phyloP scores from a whole-genome alignment of 2,797 vertebrate species.

The Hephaestus fuliginosus region DNA sequence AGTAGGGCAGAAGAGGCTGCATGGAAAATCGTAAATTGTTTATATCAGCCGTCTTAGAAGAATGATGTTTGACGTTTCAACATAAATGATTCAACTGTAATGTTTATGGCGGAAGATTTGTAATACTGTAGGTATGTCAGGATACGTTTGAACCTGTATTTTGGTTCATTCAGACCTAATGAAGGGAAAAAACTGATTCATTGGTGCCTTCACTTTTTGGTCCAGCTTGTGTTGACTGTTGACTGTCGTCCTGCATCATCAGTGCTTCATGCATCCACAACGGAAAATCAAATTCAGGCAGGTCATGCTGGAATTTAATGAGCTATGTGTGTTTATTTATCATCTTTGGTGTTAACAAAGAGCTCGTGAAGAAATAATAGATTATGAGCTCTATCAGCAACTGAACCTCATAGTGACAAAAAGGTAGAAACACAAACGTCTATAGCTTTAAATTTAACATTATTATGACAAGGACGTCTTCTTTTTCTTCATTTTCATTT shows the following conservation, averaged over 20 bases:
- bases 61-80: not conserved
- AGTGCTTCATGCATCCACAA: not conserved
- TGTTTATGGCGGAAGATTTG: not conserved
- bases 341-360: too few relatives aligned
- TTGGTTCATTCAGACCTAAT: not conserved
- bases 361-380: too few relatives aligned
- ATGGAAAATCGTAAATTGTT: not conserved
- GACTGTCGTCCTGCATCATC: not conserved
- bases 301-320: not conserved
- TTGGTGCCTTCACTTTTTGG: too few relatives aligned
- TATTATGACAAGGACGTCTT: too few relatives aligned
- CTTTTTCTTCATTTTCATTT: too few relatives aligned
- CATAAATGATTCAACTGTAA: slow-evolving; percentile 7
- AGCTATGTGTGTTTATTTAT: not conserved
- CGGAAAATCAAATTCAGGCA: not conserved
- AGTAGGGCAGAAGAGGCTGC: not conserved
- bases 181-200: not conserved
- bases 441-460: too few relatives aligned
- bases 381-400: too few relatives aligned
- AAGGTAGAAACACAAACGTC: too few relatives aligned
- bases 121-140: not conserved
- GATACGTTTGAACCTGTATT: not conserved
- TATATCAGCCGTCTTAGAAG: not conserved
- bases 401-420: too few relatives aligned
- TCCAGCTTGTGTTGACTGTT: not conserved